Conservation (phyloP, 1,140 invertebrate genomes). For the Mizuhopecten yessoensis region DNA sequence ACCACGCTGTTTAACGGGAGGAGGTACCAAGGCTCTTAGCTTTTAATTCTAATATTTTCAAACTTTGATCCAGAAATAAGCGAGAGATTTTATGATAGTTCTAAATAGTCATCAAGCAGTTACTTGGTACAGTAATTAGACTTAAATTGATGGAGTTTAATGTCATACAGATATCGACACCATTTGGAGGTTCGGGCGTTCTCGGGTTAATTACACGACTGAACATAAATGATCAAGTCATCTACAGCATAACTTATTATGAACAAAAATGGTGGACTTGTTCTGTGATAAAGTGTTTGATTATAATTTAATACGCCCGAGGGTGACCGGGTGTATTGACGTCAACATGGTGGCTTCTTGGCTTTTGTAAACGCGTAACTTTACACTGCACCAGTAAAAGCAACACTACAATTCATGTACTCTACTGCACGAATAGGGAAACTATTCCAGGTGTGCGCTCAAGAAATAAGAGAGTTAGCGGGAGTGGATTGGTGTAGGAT, state of each 20-base stretch:
- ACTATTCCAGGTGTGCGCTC: constrained; percentile 21
- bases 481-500: background rate
- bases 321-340: background rate
- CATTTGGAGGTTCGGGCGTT: background rate
- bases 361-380: background rate
- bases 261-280: background rate
- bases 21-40: too few relatives aligned
- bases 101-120: too few relatives aligned
- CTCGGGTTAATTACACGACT: too few relatives aligned
- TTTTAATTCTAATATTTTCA: too few relatives aligned
- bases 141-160: too few relatives aligned
- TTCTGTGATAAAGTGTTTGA: background rate
- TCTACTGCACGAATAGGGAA: background rate
- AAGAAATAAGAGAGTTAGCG: constrained; percentile 16
- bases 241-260: background rate
- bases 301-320: too few relatives aligned
- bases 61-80: too few relatives aligned
- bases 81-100: too few relatives aligned
- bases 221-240: too few relatives aligned
- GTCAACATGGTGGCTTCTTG: background rate
- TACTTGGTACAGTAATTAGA: too few relatives aligned
- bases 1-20: too few relatives aligned
- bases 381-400: background rate
- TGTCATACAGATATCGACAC: too few relatives aligned
- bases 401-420: constrained; percentile 30